phyloP scores from a whole-genome alignment of 2,113 vertebrate species.

The Pollachius pollachius region DNA sequence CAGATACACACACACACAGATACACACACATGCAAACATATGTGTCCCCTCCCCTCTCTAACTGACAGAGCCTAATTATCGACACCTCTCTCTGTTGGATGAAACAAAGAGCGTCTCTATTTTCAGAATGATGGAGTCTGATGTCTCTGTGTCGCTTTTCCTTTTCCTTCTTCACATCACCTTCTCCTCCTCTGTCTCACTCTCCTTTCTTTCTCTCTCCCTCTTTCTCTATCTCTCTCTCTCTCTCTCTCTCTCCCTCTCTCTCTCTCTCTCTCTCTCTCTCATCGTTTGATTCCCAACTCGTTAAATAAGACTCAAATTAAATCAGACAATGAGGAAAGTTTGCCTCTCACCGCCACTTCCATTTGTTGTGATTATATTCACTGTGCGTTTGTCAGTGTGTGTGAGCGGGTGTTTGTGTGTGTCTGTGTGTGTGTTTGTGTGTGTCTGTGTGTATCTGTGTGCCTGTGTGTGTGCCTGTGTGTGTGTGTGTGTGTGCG shows the following conservation, averaged over 20 bases:
- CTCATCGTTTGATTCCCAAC: conserved; percentile 66
- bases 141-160: conserved; percentile 62
- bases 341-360: conserved; percentile 60
- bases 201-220: conserved; percentile 32
- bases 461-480: conserved; percentile 25
- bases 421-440: conserved; percentile 1
- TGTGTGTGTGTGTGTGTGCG: conserved; percentile 6
- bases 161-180: conserved; percentile 56
- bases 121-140: conserved; percentile 77
- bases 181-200: conserved; percentile 39
- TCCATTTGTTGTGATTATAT: conserved; percentile 64
- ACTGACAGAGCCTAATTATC: conserved; percentile 94
- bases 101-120: conserved; percentile 78
- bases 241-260: conserved; percentile 28
- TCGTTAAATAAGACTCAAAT: conserved; percentile 81
- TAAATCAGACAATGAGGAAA: conserved; percentile 79
- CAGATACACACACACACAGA: conserved; percentile 12
- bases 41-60: conserved; percentile 35
- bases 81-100: conserved; percentile 84
- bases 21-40: conserved; percentile 2
- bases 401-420: conserved; percentile 9
- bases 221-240: conserved; percentile 31
- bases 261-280: conserved; percentile 18
- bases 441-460: conserved; percentile 15
- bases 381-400: conserved; percentile 32